Conservation (phyloP, 30 jellyfish, hydroid and myxozoan genomes). For the Pseudorhiza aurosa region DNA sequence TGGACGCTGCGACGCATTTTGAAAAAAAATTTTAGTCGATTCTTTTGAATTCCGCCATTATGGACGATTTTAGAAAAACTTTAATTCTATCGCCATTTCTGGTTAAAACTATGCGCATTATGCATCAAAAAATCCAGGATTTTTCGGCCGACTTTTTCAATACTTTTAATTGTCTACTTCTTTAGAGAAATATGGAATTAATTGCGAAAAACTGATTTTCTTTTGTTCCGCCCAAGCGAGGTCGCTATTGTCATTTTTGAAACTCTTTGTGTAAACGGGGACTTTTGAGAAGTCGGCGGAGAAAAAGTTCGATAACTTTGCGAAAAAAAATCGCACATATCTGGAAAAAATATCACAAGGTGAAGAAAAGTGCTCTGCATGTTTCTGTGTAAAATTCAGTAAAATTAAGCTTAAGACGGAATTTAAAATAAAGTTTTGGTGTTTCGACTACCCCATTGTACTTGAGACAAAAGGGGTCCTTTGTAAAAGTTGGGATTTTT, state of each 20-base stretch:
- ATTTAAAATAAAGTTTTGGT: too few species aligned
- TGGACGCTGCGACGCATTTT: too few species aligned
- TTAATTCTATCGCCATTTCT: background rate
- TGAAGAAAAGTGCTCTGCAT: too few species aligned
- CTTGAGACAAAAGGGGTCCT: background rate
- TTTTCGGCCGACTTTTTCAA: too few species aligned
- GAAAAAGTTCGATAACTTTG: background rate
- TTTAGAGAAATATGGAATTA: background rate
- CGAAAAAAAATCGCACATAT: background rate
- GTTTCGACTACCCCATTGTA: too few species aligned
- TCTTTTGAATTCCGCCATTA: too few species aligned
- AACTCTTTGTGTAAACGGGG: slow-evolving; percentile 8
- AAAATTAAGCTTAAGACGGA: too few species aligned
- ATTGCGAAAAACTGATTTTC: slow-evolving; percentile 11
- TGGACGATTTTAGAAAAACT: too few species aligned
- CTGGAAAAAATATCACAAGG: too few species aligned
- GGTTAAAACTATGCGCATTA: background rate
- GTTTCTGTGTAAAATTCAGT: too few species aligned
- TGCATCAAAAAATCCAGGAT: background rate
- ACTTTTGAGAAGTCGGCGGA: background rate
- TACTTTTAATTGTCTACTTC: too few species aligned
- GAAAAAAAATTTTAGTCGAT: too few species aligned
- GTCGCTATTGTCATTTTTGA: background rate
- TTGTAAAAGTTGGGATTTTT: background rate
- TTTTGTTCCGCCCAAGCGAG: slow-evolving; percentile 1